A percentile compares a stretch with the other conserved stretches of the same genome.
Conservation (phyloP, 2,888 invertebrate species). For the Resseliella maxima region DNA sequence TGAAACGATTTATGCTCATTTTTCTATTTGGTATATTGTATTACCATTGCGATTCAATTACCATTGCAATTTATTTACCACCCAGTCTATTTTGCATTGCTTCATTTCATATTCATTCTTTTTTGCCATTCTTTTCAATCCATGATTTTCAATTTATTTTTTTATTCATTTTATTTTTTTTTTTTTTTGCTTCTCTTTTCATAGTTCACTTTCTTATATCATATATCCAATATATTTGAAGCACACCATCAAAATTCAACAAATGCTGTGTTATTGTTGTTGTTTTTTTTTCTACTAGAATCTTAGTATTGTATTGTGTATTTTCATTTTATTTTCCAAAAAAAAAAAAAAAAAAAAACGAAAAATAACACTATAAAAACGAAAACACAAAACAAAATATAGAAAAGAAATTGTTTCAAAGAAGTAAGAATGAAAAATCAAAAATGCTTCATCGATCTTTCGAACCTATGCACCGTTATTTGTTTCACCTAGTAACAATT, state of each 20-base stretch:
- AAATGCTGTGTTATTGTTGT: background rate
- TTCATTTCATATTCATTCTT: background rate
- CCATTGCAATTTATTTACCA: background rate
- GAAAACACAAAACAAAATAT: background rate
- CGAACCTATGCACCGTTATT: slow-evolving; percentile 30
- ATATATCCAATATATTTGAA: background rate
- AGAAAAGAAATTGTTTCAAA: too few species aligned
- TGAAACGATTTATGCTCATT: background rate
- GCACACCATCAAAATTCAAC: background rate
- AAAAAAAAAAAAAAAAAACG: slow-evolving; percentile 1
- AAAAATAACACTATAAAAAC: background rate
- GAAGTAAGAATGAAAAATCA: background rate
- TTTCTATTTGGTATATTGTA: background rate
- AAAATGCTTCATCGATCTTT: slow-evolving; percentile 21
- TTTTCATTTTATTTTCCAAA: background rate
- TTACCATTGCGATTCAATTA: background rate
- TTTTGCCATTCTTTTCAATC: too few species aligned
- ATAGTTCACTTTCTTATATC: background rate
- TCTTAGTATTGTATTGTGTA: background rate
- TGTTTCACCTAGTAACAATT: slow-evolving; percentile 53
- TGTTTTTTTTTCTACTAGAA: background rate
- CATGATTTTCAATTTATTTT: too few species aligned
- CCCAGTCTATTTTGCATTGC: background rate
- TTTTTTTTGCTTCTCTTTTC: background rate
- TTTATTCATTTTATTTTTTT: background rate